These are phyloP conservation scores for Trichopria drosophilae DNA, from an alignment of 2,888 invertebrate species.

Conservation along the genomic window DNA sequence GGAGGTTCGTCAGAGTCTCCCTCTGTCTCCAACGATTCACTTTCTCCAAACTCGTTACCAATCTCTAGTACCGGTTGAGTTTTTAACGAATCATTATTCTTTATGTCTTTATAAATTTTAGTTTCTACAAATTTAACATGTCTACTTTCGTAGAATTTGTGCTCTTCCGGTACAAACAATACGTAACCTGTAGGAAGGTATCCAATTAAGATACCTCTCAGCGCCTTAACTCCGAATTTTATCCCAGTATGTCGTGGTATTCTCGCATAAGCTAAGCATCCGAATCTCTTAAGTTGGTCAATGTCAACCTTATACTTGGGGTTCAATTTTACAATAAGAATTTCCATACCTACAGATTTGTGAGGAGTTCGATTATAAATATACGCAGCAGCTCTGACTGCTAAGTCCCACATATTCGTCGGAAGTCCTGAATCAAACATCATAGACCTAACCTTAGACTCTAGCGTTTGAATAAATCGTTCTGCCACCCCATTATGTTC, in stretches of 20 bases:
- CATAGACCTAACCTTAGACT: conserved; percentile 25
- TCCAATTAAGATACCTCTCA: conserved; percentile 1
- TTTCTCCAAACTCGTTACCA: too few species aligned
- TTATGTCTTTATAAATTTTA: conserved; percentile 21
- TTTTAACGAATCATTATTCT: conserved; percentile 6
- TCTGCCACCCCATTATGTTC: conserved; percentile 31
- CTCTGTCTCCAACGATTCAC: not conserved
- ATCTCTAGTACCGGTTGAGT: not conserved
- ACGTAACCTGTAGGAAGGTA: conserved; percentile 10
- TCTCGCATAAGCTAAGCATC: too few species aligned
- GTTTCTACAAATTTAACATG: conserved; percentile 26
- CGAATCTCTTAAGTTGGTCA: too few species aligned
- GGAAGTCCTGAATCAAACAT: conserved; percentile 29
- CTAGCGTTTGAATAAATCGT: conserved; percentile 30
- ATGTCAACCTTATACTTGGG: conserved; percentile 10
- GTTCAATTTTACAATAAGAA: conserved; percentile 23
- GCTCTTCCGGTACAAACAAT: conserved; percentile 20
- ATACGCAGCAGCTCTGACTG: conserved; percentile 29
- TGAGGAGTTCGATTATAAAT: conserved; percentile 31
- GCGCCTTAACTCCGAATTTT: conserved; percentile 11
- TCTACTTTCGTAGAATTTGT: conserved; percentile 29
- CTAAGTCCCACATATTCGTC: conserved; percentile 34
- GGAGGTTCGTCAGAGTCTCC: conserved; percentile 1
- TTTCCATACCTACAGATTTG: conserved; percentile 24
- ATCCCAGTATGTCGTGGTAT: too few species aligned